Percentiles rank a stretch among this genome's conserved stretches.
These are phyloP conservation scores for Achroia grisella DNA, from an alignment of 1,140 invertebrate genomes.

Conservation along the genomic window DNA sequence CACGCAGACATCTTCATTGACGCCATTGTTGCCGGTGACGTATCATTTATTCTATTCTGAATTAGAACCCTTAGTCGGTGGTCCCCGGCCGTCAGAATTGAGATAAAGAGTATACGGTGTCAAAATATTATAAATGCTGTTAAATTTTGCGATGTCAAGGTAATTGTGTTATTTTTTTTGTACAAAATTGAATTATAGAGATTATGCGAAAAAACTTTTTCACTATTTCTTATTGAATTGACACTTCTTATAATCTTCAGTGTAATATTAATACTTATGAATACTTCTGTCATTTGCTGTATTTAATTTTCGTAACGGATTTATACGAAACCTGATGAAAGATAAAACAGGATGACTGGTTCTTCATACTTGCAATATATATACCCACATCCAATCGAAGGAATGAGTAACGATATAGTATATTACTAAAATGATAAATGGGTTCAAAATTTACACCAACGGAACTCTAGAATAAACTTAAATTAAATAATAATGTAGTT, in stretches of 20 bases:
- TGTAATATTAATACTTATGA: too few species aligned
- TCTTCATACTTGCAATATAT: too few species aligned
- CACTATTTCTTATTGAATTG: constrained; percentile 2
- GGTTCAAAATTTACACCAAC: constrained; percentile 1
- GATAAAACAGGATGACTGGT: too few species aligned
- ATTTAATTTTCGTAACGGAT: too few species aligned
- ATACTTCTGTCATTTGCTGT: too few species aligned
- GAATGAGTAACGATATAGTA: too few species aligned
- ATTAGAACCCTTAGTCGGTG: constrained; percentile 38
- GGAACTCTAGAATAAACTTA: constrained; percentile 44
- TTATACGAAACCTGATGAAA: too few species aligned
- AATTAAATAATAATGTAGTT: constrained; percentile 50
- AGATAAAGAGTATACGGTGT: constrained; percentile 26
- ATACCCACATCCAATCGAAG: too few species aligned
- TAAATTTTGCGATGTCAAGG: constrained; percentile 38
- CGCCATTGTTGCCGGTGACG: constrained; percentile 48
- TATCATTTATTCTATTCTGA: constrained; percentile 53
- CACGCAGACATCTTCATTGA: constrained; percentile 46
- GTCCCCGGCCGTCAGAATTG: constrained; percentile 26
- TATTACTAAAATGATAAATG: too few species aligned
- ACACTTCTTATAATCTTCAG: not conserved
- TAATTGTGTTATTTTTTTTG: constrained; percentile 12
- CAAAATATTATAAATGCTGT: constrained; percentile 55
- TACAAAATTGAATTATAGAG: not conserved
- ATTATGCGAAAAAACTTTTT: constrained; percentile 3